Percentiles rank a stretch among this genome's conserved stretches.
Evolutionary conservation across 2,797 vertebrate genomes (phyloP).

Genomic region (Tadarida brasiliensis): DNA sequence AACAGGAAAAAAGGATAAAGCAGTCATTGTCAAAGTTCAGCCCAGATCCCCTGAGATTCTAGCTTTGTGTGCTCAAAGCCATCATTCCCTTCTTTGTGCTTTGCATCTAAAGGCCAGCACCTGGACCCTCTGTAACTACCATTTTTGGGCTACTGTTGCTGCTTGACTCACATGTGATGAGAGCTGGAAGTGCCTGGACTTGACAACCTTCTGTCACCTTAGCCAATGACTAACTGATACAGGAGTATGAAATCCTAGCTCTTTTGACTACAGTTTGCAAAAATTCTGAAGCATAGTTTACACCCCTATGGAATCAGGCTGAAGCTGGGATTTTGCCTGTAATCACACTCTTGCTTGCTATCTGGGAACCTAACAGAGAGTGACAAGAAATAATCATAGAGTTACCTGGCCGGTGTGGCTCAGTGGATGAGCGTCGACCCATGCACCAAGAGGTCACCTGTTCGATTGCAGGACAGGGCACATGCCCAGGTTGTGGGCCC

Average conservation of each 20-base stretch:
- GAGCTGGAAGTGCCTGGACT: not conserved
- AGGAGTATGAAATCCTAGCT: not conserved
- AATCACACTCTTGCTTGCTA: not conserved
- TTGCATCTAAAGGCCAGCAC: not conserved
- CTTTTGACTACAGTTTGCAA: conserved; percentile 21
- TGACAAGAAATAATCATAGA: not conserved
- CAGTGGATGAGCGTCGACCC: too few relatives aligned
- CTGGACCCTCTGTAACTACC: not conserved
- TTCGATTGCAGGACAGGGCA: too few relatives aligned
- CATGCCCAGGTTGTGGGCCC: too few relatives aligned
- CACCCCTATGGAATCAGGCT: not conserved
- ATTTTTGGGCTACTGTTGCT: not conserved
- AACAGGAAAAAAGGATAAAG: conserved; percentile 9
- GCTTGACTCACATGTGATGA: not conserved
- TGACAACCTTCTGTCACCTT: not conserved
- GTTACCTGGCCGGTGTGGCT: too few relatives aligned
- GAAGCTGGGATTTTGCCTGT: not conserved
- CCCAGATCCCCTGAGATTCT: not conserved
- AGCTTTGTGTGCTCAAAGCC: not conserved
- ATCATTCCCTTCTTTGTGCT: not conserved
- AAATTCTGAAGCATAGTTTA: not conserved
- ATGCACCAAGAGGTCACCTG: too few relatives aligned
- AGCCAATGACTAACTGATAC: not conserved
- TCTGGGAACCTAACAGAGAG: not conserved
- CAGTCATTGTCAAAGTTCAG: not conserved